These are phyloP conservation scores for Tupiocoris notatus DNA, from an alignment of 2,888 invertebrate species.

Conservation along the genomic window DNA sequence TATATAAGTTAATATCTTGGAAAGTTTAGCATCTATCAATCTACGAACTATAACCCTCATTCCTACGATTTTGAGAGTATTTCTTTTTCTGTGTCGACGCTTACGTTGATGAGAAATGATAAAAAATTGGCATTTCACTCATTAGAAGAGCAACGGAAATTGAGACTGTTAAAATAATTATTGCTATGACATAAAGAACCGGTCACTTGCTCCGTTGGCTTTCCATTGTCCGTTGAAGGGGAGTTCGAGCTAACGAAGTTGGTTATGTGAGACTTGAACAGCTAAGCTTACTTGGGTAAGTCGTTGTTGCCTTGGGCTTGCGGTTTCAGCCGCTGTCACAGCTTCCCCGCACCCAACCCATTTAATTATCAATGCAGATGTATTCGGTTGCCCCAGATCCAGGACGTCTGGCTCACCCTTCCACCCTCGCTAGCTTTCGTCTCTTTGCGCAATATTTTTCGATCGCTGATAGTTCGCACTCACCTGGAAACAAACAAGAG, in stretches of 20 bases:
- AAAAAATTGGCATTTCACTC: no score
- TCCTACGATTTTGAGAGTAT: no score
- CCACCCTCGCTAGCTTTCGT: conserved; percentile 13
- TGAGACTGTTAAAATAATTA: no score
- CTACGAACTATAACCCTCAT: no score
- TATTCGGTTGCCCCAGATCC: conserved; percentile 35
- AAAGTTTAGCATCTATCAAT: no score
- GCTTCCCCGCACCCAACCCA: not conserved
- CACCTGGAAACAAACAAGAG: conserved; percentile 20
- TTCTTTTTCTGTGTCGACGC: no score
- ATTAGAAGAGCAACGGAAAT: no score
- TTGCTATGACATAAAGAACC: no score
- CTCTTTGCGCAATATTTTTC: conserved; percentile 28
- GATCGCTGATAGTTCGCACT: conserved; percentile 13
- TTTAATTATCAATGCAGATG: conserved; percentile 29
- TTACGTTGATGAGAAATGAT: no score
- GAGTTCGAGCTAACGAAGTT: conserved; percentile 11
- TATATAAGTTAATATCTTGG: no score
- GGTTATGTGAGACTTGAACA: conserved; percentile 15
- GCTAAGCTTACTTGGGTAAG: not conserved
- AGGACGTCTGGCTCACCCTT: not conserved
- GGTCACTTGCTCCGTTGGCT: not conserved
- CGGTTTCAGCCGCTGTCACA: not conserved
- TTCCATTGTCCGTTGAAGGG: not conserved
- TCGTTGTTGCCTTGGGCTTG: not conserved